phyloP scores from a whole-genome alignment of 2,797 vertebrate species.

The Crax fasciolata region DNA sequence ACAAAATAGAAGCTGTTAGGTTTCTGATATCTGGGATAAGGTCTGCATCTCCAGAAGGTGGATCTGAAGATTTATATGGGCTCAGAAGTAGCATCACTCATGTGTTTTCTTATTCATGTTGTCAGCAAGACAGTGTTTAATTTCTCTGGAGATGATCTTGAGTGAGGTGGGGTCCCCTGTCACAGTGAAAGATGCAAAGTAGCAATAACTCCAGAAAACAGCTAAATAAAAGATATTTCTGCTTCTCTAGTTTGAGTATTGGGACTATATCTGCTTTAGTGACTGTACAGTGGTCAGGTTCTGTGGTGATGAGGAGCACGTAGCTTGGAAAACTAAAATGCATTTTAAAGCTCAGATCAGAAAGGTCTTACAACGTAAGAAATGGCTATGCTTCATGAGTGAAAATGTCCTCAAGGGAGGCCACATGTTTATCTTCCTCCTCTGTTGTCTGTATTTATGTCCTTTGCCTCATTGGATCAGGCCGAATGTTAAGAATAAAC shows the following conservation, averaged over 20 bases:
- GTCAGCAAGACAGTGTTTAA: neutral
- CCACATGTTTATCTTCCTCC: neutral
- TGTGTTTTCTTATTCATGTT: neutral
- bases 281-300: rapidly evolving
- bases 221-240: neutral
- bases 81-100: neutral
- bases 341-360: neutral
- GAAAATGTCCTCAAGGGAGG: neutral
- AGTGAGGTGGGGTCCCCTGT: neutral
- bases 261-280: neutral
- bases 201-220: neutral
- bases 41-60: neutral
- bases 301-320: neutral
- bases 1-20: neutral
- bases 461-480: neutral
- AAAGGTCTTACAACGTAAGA: neutral
- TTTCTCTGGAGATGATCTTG: rapidly evolving
- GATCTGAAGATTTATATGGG: neutral
- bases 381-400: neutral
- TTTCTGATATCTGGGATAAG: neutral
- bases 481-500: neutral
- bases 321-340: neutral
- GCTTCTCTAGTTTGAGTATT: neutral
- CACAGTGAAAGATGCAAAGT: rapidly evolving
- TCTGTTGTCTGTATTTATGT: neutral